phyloP scores from a whole-genome alignment of 1,140 invertebrate genomes.

The Tigriopus japonicus region DNA sequence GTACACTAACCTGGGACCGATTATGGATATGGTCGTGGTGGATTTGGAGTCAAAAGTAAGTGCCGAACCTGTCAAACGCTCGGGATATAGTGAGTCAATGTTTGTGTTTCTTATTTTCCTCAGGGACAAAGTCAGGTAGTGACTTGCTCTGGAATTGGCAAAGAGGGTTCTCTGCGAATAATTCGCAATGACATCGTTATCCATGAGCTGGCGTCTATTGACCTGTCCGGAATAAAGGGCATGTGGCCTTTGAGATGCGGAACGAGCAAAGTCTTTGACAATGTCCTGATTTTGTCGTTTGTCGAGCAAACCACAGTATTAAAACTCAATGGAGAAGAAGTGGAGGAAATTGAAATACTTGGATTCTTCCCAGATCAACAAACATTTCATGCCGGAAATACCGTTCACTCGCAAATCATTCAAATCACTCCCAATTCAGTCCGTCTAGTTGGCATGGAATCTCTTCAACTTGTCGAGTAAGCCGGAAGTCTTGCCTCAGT shows the following conservation, averaged over 20 bases:
- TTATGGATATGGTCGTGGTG: slow-evolving; percentile 93
- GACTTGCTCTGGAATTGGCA: slow-evolving; percentile 88
- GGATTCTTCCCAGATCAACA: slow-evolving; percentile 77
- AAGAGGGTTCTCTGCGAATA: slow-evolving; percentile 89
- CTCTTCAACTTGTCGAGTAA: slow-evolving; percentile 3
- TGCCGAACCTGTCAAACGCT: too few relatives aligned
- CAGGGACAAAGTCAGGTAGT: slow-evolving; percentile 86
- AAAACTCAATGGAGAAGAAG: slow-evolving; percentile 75
- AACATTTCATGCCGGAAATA: slow-evolving; percentile 82
- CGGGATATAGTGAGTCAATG: too few relatives aligned
- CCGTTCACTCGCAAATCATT: slow-evolving; percentile 58
- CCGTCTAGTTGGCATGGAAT: not conserved
- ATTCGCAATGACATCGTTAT: slow-evolving; percentile 95
- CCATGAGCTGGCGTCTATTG: slow-evolving; percentile 90
- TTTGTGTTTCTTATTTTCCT: slow-evolving; percentile 31
- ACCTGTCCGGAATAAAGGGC: slow-evolving; percentile 88
- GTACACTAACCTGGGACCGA: slow-evolving; percentile 91
- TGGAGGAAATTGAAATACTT: slow-evolving; percentile 82
- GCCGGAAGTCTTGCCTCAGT: not conserved
- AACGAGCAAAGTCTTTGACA: slow-evolving; percentile 42
- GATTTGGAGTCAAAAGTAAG: slow-evolving; percentile 52
- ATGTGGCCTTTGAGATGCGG: slow-evolving; percentile 79
- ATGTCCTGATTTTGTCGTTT: slow-evolving; percentile 77
- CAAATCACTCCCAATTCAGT: slow-evolving; percentile 39
- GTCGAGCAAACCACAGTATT: slow-evolving; percentile 81